These are phyloP conservation scores for Nasonia oneida DNA, from an alignment of 2,888 invertebrate genomes.

Conservation along the genomic window DNA sequence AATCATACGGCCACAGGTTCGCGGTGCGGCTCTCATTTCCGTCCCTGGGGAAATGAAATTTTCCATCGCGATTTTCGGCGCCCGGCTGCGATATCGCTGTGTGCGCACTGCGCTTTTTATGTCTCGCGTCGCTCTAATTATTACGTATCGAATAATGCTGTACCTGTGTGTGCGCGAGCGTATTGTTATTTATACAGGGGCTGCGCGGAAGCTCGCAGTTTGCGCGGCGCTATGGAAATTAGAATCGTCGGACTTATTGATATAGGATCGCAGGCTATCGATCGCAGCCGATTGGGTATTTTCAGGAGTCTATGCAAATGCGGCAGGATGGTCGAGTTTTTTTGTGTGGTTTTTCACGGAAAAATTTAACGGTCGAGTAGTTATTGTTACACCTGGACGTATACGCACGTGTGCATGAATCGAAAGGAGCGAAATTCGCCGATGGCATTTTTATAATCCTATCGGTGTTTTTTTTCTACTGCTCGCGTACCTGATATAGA, in stretches of 20 bases:
- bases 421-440: background rate
- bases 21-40: background rate
- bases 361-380: background rate
- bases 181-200: constrained; percentile 22
- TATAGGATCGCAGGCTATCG: background rate
- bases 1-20: constrained; percentile 2
- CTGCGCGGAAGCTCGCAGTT: background rate
- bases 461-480: background rate
- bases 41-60: constrained; percentile 19
- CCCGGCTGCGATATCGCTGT: background rate
- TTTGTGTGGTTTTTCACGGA: background rate
- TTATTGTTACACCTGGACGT: constrained; percentile 17
- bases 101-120: background rate
- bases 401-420: background rate
- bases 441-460: background rate
- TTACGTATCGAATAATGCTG: constrained; percentile 29
- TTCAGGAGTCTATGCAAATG: constrained; percentile 1
- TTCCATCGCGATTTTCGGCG: background rate
- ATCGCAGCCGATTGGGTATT: background rate
- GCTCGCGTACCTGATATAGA: too few relatives aligned
- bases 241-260: constrained; percentile 16
- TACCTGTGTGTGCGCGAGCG: background rate
- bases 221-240: constrained; percentile 12
- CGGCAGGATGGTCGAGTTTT: background rate
- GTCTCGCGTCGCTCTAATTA: constrained; percentile 30